Base-by-base conservation (phyloP, 1,140 invertebrate genomes). In the Drosophila sp. region DNA sequence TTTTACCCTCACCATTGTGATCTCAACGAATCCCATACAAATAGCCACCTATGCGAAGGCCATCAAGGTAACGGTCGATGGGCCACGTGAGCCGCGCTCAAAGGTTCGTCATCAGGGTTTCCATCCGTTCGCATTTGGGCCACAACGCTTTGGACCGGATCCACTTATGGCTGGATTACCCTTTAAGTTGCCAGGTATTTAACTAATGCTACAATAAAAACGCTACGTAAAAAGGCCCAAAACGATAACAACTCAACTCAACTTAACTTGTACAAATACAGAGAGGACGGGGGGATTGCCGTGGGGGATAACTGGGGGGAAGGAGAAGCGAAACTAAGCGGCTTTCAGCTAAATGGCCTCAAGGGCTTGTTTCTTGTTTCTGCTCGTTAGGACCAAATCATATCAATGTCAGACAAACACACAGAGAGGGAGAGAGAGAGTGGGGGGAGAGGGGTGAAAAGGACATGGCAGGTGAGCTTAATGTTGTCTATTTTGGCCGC, bases 61-160 rank as follows among this genome's bases (percentile, higher is more conserved):
- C 38, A 99, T 99, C 91, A 99, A 99, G 93, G 98, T 99, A 55
- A 99, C 98, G 0, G 98, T 99, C 41, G 98, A 99, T 92, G 98
- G 98, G 58, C 98, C 98, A 0, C 93, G 98, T 79, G 98, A 99
- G 92, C 98, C 98, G 1, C 94, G 98, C 75, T 98, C 97, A 32
- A 99, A 99, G 94, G 97, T 97, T 80, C 94, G 96, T 62, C 96
- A 97, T 89, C 96, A 96, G 90, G 95, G 95, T 47, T 97, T 97
- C 91, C 96, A 97, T 93, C 96, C 96, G 40, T 97, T 96, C 92
- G 96, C 96, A 81, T 97, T 97, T 92, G 96, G 96, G 66, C 96
- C 96, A 32, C 93, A 95, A 62, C 94, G 95, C 54, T 97, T 97
- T 91, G 95, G 95, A 30, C 96, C 96, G 65, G 96, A 96, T 86